phyloP scores from a whole-genome alignment of 2,888 invertebrate species.

The Arctia plantaginis region DNA sequence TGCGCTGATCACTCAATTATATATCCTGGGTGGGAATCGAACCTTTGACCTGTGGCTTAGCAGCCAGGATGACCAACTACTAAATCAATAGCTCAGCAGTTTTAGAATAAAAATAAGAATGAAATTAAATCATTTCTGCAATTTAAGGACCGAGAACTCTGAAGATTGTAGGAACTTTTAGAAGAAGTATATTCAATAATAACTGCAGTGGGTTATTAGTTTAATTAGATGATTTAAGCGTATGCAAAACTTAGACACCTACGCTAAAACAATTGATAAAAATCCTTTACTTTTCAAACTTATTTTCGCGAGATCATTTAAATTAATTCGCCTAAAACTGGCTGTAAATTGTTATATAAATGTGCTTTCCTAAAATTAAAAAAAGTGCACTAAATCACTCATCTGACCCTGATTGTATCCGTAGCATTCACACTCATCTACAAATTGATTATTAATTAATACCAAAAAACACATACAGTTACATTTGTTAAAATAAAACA shows the following conservation, averaged over 20 bases:
- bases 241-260: background rate
- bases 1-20: background rate
- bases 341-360: background rate
- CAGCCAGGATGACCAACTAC: background rate
- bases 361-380: background rate
- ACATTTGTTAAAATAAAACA: slow-evolving; percentile 8
- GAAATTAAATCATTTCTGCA: no score
- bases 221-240: no score
- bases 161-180: no score
- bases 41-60: background rate
- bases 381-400: background rate
- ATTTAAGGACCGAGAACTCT: no score
- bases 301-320: background rate
- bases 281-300: background rate
- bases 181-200: background rate
- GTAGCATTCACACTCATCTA: background rate
- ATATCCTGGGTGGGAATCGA: background rate
- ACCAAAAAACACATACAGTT: slow-evolving; percentile 7
- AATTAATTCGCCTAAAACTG: background rate
- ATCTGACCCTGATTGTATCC: background rate
- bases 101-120: no score
- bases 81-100: background rate
- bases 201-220: background rate
- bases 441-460: slow-evolving; percentile 25
- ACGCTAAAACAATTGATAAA: background rate